Base-by-base conservation (phyloP, 2,888 invertebrate species). In the Xestoiulus laeticollis region DNA sequence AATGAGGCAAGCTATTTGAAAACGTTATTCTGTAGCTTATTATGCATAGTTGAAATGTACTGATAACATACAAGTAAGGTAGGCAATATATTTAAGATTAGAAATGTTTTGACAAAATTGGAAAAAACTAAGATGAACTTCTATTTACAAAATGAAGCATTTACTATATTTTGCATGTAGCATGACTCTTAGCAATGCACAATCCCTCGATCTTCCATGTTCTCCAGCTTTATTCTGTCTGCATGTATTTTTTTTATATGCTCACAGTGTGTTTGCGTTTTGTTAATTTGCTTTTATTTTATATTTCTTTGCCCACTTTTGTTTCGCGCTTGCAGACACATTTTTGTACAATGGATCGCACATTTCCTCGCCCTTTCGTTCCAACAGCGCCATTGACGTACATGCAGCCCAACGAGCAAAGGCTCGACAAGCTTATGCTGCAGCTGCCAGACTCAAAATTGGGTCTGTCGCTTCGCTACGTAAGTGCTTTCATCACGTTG, bases 361-460 rank as follows among this genome's bases (percentile, higher is more conserved):
- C 85, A 89, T 90, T 78, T 90, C 91, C 78, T 90, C 90, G 88
- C 90, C 91, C 83, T 91, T 92, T 89, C 92, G 98, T 90, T 98
- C 98, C 87, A 96, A 96, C 91, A 98, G 98, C 87, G 98, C 98
- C 83, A 96, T 98, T 91, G 98, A 99, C 93, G 94, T 97, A 90
- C 96, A 96, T 91, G 97, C 97, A 53, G 97, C 96, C 48, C 96
- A 97, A 92, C 94, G 98, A 85, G 98, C 97, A 53, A 90, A 89
- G 89, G 96, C 95, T 0, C 93, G 97, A 68, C 95, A 96, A 53
- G 95, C 96, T 90, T 97, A 97, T 93, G 96, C 96, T 87, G 95
- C 95, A 91, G 94, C 96, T 93, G 95, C 95, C 89, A 93, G 96
- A 86, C 95, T 95, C 90, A 96, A 96, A 93, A 93, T 95, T 90